A percentile compares a stretch with the other conserved stretches of the same genome.
Conservation (phyloP, 2,888 invertebrate species). For the Ennomos quercinarius region DNA sequence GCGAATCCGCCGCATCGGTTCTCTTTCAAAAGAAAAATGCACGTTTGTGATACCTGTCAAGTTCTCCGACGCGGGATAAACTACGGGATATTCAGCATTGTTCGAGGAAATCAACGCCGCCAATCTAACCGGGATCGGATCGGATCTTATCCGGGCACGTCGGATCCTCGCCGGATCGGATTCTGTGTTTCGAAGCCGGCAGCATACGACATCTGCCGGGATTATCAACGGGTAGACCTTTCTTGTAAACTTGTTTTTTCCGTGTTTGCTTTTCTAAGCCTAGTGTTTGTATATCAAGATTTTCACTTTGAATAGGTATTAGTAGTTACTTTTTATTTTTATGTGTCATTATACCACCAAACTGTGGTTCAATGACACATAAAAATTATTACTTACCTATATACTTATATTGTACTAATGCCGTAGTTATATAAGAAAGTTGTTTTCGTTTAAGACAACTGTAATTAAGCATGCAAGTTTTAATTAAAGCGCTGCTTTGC, state of each 20-base stretch:
- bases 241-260: constrained; percentile 57
- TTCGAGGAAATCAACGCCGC: constrained; percentile 70
- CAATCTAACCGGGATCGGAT: constrained; percentile 66
- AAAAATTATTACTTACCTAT: no score
- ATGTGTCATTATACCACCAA: no score
- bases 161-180: constrained; percentile 58
- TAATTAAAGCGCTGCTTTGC: not conserved
- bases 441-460: no score
- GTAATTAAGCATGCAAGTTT: not conserved
- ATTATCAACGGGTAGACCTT: constrained; percentile 70
- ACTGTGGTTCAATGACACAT: no score
- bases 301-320: no score
- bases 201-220: constrained; percentile 69
- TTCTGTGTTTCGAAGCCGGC: constrained; percentile 60
- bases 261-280: constrained; percentile 59
- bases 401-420: no score
- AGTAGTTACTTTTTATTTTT: no score
- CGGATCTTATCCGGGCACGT: constrained; percentile 57
- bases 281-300: constrained; percentile 24
- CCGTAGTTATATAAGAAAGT: no score
- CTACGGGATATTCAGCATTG: constrained; percentile 62
- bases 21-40: constrained; percentile 32
- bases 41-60: constrained; percentile 60
- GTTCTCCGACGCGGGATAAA: constrained; percentile 58
- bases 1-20: constrained; percentile 13